A percentile compares a stretch with the other conserved stretches of the same genome.
Conservation (phyloP, 2,888 invertebrate genomes). For the Pachycephus smyrnensis region DNA sequence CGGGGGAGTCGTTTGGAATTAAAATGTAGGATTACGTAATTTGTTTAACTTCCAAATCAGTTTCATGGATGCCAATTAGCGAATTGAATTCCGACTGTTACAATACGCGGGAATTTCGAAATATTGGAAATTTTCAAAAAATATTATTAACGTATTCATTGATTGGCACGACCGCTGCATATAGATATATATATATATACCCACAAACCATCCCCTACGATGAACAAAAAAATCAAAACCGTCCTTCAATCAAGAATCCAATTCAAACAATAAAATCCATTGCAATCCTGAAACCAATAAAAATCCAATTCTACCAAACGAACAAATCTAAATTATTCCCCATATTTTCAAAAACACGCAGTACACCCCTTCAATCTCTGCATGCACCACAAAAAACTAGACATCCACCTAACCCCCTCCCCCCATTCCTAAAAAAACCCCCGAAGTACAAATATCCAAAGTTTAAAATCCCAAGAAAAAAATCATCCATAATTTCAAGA, state of each 20-base stretch:
- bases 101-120: neutral
- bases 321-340: neutral
- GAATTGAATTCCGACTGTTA: neutral
- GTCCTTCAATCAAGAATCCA: neutral
- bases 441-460: accelerated
- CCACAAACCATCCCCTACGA: neutral
- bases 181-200: neutral
- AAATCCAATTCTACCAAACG: neutral
- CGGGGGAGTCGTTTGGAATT: too few species aligned
- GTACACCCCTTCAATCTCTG: neutral
- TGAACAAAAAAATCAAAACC: neutral
- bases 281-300: neutral
- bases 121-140: neutral
- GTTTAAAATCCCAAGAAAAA: neutral
- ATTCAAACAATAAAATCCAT: neutral
- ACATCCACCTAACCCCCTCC: neutral
- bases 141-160: neutral
- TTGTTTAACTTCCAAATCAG: neutral
- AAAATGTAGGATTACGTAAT: neutral
- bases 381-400: neutral
- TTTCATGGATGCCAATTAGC: neutral
- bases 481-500: neutral
- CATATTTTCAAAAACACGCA: neutral
- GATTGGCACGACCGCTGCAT: neutral
- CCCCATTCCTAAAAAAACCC: neutral